Conservation (phyloP, 2,797 vertebrate genomes). For the Acanthopagrus latus region DNA sequence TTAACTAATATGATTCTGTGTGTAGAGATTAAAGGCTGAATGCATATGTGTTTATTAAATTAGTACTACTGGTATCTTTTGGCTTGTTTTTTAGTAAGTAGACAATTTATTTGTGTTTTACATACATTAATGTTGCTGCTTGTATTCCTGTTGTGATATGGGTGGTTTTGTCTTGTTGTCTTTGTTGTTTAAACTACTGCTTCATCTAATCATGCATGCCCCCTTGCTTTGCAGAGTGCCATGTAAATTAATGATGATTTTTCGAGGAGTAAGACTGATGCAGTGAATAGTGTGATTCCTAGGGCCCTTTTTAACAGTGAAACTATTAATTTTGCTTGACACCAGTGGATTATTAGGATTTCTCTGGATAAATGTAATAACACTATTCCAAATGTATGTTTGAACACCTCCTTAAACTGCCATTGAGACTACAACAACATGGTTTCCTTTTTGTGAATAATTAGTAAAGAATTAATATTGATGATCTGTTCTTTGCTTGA, state of each 20-base stretch:
- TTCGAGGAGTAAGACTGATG: neutral
- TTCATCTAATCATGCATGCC: neutral
- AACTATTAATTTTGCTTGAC: neutral
- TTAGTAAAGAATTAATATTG: neutral
- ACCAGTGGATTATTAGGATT: neutral
- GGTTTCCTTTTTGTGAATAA: neutral
- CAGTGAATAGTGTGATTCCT: neutral
- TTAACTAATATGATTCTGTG: neutral
- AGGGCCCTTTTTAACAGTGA: neutral
- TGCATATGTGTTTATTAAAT: neutral
- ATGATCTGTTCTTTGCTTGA: neutral
- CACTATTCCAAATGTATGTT: neutral
- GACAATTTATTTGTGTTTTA: neutral
- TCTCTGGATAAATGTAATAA: neutral
- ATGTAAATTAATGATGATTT: neutral
- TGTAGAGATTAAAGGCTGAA: neutral
- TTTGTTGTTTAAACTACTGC: neutral
- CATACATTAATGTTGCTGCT: neutral
- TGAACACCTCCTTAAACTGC: neutral
- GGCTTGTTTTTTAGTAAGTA: neutral
- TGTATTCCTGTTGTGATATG: neutral
- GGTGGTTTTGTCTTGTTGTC: neutral
- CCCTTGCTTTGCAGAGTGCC: neutral
- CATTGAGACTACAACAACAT: neutral
- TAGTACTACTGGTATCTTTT: neutral